Conservation (phyloP, 1,140 invertebrate species). For the Himalopsyche phryganea region DNA sequence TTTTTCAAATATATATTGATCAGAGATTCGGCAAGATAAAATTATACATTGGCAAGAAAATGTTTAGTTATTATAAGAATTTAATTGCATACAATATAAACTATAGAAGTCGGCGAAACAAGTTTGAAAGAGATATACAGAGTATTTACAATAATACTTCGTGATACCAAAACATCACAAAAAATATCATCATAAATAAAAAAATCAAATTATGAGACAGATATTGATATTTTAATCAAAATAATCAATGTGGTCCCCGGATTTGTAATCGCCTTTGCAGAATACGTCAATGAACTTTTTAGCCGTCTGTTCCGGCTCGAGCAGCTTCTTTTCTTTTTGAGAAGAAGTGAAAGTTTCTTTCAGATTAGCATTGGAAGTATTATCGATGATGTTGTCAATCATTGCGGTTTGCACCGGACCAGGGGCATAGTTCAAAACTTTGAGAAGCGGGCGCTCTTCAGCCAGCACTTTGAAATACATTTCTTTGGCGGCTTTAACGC, state of each 20-base stretch:
- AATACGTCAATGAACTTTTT: constrained; percentile 70
- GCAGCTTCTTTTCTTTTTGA: constrained; percentile 58
- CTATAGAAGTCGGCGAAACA: no score
- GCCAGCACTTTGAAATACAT: constrained; percentile 88
- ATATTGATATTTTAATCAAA: constrained; percentile 58
- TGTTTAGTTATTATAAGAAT: no score
- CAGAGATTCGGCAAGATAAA: no score
- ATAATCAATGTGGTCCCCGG: constrained; percentile 85
- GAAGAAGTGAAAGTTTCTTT: constrained; percentile 58
- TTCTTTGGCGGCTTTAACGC: constrained; percentile 87
- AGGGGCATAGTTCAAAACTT: constrained; percentile 88
- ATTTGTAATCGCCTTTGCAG: constrained; percentile 68
- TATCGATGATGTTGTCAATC: constrained; percentile 64
- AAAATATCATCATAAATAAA: background rate
- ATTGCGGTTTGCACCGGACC: constrained; percentile 92
- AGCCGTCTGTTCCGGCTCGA: constrained; percentile 75
- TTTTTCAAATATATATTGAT: no score
- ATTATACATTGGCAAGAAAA: no score
- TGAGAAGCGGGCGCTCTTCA: constrained; percentile 69
- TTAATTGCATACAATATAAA: no score
- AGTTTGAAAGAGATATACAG: no score
- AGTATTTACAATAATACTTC: no score
- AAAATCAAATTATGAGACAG: background rate
- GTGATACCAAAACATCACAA: no score
- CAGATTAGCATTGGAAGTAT: constrained; percentile 57